Percentiles rank a stretch among this genome's conserved stretches.
Conservation (phyloP, 2,797 vertebrate genomes). For the Sebastes vulpes region DNA sequence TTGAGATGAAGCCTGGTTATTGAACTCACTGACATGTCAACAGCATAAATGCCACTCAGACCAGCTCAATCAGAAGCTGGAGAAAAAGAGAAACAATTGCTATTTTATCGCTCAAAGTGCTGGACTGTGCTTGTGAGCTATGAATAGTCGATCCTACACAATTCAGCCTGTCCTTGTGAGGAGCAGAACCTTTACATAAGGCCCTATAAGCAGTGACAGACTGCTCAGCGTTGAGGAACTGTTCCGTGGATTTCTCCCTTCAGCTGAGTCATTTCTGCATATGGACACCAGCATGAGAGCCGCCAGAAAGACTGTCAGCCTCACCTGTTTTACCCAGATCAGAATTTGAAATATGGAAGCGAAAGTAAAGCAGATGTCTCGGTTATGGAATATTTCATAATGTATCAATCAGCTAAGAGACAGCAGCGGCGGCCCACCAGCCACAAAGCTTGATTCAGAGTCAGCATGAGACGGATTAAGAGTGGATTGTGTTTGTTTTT, state of each 20-base stretch:
- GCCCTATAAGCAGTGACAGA: background rate
- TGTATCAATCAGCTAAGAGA: background rate
- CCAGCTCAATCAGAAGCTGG: background rate
- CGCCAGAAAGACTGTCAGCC: background rate
- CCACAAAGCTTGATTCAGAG: background rate
- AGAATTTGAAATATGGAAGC: background rate
- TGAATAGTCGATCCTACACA: background rate
- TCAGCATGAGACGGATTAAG: background rate
- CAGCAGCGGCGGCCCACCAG: background rate
- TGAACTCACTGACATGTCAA: background rate
- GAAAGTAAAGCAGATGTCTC: background rate
- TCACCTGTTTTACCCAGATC: background rate
- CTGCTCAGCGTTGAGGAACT: background rate
- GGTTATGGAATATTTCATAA: background rate
- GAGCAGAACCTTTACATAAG: background rate
- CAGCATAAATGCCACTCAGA: background rate
- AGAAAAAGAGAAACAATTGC: background rate
- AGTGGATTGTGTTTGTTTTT: background rate
- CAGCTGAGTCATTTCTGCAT: background rate
- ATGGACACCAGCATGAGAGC: background rate
- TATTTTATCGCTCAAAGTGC: background rate
- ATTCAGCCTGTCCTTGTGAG: background rate
- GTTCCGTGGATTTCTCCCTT: background rate
- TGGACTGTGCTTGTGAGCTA: background rate
- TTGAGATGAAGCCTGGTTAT: background rate